Percentiles rank a stretch among this genome's conserved stretches.
phyloP scores from a whole-genome alignment of 2,113 vertebrate species.

The Corvus hawaiiensis region DNA sequence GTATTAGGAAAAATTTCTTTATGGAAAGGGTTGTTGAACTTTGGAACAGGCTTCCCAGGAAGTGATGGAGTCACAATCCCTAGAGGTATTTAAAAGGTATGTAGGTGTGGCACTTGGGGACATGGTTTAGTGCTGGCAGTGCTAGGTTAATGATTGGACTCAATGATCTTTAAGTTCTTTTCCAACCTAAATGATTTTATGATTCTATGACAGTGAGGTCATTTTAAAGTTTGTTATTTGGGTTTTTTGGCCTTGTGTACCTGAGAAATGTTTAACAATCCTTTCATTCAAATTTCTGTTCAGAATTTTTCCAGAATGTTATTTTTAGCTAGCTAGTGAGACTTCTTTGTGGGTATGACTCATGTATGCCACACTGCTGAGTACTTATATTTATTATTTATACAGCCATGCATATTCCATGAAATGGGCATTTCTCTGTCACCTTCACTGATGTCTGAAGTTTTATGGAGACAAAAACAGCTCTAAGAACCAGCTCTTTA shows the following conservation, averaged over 20 bases:
- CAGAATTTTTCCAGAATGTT: background rate
- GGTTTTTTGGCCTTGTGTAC: background rate
- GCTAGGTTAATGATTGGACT: background rate
- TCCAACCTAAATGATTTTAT: background rate
- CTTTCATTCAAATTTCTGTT: background rate
- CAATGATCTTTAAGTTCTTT: background rate
- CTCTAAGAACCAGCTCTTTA: background rate
- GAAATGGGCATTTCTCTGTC: background rate
- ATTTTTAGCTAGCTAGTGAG: slow-evolving; percentile 4
- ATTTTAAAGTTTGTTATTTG: background rate
- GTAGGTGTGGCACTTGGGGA: background rate
- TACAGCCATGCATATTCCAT: slow-evolving; percentile 10
- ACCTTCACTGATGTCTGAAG: background rate
- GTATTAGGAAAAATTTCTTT: background rate
- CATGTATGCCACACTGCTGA: background rate
- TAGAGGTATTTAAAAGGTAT: background rate
- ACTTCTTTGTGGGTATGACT: background rate
- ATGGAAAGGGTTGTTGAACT: background rate
- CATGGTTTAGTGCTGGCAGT: background rate
- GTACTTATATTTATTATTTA: slow-evolving; percentile 51
- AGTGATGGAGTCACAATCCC: background rate
- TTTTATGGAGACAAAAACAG: background rate
- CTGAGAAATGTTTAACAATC: background rate
- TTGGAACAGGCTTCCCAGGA: background rate
- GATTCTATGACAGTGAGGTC: background rate